Evolutionary conservation across 2,888 invertebrate species (phyloP).

Genomic region (Hemistola chrysoprasaria): DNA sequence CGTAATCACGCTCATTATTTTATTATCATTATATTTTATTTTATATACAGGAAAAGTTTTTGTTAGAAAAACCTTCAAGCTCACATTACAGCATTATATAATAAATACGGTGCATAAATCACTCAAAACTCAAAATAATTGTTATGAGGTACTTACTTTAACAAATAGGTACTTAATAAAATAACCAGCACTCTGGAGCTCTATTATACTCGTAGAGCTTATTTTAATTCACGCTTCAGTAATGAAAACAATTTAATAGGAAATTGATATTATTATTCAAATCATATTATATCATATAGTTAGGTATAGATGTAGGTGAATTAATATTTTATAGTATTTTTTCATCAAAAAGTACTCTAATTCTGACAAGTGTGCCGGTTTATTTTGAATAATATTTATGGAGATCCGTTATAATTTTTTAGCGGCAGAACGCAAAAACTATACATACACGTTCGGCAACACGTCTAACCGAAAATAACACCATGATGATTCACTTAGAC

Average conservation of each 20-base stretch:
- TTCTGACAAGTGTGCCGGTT: no score
- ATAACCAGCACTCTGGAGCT: no score
- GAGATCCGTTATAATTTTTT: no score
- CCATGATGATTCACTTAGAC: conserved; percentile 38
- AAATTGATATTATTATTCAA: no score
- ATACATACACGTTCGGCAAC: conserved; percentile 33
- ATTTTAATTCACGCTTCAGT: no score
- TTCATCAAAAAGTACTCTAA: no score
- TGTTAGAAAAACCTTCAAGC: conserved; percentile 53
- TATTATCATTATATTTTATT: conserved; percentile 26
- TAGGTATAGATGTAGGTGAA: no score
- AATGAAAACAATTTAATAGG: no score
- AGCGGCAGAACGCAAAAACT: conserved; percentile 27
- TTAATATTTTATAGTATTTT: no score
- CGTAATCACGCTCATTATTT: conserved; percentile 42
- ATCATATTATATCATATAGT: no score
- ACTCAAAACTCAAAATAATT: conserved; percentile 8
- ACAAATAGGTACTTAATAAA: no score
- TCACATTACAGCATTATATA: conserved; percentile 27
- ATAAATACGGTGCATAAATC: conserved; percentile 26
- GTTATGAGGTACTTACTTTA: no score
- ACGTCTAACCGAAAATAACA: conserved; percentile 33
- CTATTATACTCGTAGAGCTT: background rate
- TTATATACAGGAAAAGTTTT: conserved; percentile 63
- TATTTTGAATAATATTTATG: conserved; percentile 7